phyloP scores from a whole-genome alignment of 1,140 invertebrate genomes.

The Monochamus saltuarius region DNA sequence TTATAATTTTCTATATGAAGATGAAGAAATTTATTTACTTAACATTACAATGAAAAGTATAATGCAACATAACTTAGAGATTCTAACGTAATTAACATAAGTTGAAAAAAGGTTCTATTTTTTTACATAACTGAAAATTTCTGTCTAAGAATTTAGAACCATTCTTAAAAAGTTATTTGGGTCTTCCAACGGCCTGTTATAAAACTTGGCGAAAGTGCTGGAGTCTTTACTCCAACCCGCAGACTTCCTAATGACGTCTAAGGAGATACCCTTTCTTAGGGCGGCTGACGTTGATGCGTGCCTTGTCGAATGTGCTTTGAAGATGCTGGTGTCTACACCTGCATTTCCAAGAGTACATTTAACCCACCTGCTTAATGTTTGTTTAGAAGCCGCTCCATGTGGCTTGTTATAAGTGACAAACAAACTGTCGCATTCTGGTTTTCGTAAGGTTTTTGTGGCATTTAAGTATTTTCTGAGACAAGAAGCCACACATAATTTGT shows the following conservation, averaged over 20 bases:
- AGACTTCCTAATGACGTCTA: slow-evolving; percentile 14
- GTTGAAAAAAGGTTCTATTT: no score
- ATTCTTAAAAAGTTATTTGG: no score
- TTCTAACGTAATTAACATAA: no score
- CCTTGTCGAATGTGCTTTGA: slow-evolving; percentile 9
- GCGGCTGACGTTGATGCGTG: slow-evolving; percentile 9
- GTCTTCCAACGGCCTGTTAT: slow-evolving; percentile 16
- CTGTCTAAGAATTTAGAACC: no score
- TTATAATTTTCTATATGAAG: no score
- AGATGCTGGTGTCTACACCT: slow-evolving; percentile 1
- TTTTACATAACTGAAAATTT: no score
- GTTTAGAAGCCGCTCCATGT: neutral
- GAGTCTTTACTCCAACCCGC: slow-evolving; percentile 6
- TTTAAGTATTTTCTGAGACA: neutral
- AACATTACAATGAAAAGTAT: no score
- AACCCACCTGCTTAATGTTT: slow-evolving; percentile 16
- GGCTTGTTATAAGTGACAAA: neutral
- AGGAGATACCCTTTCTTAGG: neutral
- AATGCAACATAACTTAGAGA: no score
- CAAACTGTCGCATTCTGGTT: slow-evolving; percentile 2
- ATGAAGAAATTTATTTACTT: no score
- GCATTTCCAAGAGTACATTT: neutral
- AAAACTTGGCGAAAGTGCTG: slow-evolving; percentile 14
- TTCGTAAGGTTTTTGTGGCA: neutral
- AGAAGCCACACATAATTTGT: neutral